Conservation (phyloP, 2,888 invertebrate species). For the Papilio demoleus region DNA sequence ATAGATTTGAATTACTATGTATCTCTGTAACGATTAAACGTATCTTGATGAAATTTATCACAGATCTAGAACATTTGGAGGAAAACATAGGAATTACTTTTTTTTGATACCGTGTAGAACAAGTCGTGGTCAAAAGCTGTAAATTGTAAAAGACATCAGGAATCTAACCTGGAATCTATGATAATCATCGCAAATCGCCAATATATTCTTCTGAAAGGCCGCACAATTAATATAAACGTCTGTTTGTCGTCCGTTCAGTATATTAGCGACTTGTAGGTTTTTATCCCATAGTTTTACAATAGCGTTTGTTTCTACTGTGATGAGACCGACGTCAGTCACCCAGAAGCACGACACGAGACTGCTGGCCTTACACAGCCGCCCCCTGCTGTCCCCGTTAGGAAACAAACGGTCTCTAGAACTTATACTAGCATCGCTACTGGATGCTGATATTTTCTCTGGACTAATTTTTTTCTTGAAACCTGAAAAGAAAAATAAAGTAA, state of each 20-base stretch:
- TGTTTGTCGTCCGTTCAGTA: constrained; percentile 65
- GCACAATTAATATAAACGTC: constrained; percentile 66
- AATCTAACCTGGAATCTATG: constrained; percentile 69
- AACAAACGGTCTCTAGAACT: constrained; percentile 62
- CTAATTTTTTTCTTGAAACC: constrained; percentile 46
- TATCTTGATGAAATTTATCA: too few species aligned
- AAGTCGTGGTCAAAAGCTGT: not conserved
- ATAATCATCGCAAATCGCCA: constrained; percentile 70
- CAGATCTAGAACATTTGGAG: too few species aligned
- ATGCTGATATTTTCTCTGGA: constrained; percentile 60
- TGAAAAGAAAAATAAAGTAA: not conserved
- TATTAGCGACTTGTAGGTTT: constrained; percentile 58
- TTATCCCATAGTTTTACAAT: constrained; percentile 72
- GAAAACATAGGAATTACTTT: too few species aligned
- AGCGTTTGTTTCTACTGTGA: constrained; percentile 72
- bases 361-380: constrained; percentile 55
- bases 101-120: too few species aligned
- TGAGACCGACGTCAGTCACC: constrained; percentile 60
- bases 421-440: constrained; percentile 65
- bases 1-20: too few species aligned
- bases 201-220: constrained; percentile 63
- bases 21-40: too few species aligned
- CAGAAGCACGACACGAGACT: constrained; percentile 69
- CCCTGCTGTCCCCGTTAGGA: constrained; percentile 59
- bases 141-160: not conserved